Percentiles rank a stretch among this genome's conserved stretches.
Evolutionary conservation across 2,888 invertebrate genomes (phyloP).

Genomic region (Idaea aversata): DNA sequence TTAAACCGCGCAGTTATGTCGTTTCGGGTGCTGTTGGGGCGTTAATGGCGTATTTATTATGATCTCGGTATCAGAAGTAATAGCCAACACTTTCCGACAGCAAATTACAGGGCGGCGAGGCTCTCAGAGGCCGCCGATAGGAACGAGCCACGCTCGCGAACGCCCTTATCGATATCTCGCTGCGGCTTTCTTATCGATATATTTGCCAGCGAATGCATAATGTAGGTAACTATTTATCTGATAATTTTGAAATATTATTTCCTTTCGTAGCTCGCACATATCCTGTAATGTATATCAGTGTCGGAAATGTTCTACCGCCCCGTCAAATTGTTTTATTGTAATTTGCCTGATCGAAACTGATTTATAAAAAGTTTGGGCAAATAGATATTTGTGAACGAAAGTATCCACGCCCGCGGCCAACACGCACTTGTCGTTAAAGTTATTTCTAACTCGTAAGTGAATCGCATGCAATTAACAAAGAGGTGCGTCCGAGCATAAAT

Average conservation of each 20-base stretch:
- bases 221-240: conserved; percentile 43
- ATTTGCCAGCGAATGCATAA: conserved; percentile 51
- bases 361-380: background rate
- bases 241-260: conserved; percentile 57
- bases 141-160: conserved; percentile 18
- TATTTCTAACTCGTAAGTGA: conserved; percentile 62
- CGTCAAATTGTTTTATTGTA: background rate
- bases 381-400: background rate
- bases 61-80: conserved; percentile 79
- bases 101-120: conserved; percentile 79
- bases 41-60: conserved; percentile 81
- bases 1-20: conserved; percentile 57
- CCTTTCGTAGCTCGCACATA: conserved; percentile 39
- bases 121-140: conserved; percentile 45
- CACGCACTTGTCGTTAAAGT: conserved; percentile 55
- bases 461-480: conserved; percentile 67
- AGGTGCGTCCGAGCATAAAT: conserved; percentile 68
- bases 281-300: conserved; percentile 30
- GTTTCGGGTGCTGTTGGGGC: conserved; percentile 77
- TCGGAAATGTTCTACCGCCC: conserved; percentile 18
- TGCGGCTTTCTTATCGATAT: conserved; percentile 6
- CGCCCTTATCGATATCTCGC: conserved; percentile 53
- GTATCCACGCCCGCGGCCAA: conserved; percentile 32
- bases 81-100: conserved; percentile 78
- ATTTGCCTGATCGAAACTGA: conserved; percentile 8